Evolutionary conservation across 2,888 invertebrate species (phyloP).

Genomic region (Cephonodes hylas): DNA sequence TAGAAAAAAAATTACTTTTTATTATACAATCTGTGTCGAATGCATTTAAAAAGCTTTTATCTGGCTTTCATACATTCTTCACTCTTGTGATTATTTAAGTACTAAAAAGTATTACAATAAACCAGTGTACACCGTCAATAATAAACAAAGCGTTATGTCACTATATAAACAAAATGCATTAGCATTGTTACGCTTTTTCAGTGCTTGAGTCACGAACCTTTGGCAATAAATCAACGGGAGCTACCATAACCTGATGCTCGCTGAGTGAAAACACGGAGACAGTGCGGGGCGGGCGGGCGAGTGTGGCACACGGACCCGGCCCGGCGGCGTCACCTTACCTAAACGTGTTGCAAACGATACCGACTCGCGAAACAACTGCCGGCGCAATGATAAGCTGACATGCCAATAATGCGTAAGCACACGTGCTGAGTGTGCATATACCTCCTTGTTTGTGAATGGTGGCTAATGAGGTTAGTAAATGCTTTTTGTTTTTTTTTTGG

Average conservation of each 20-base stretch:
- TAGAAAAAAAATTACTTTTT: too few relatives aligned
- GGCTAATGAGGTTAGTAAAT: neutral
- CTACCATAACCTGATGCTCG: constrained; percentile 42
- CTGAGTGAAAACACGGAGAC: constrained; percentile 34
- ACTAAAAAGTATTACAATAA: too few relatives aligned
- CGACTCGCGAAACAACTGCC: constrained; percentile 34
- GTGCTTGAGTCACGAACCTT: constrained; percentile 52
- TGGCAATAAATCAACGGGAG: constrained; percentile 66
- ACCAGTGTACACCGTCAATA: too few relatives aligned
- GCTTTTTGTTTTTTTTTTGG: neutral
- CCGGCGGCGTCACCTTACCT: constrained; percentile 28
- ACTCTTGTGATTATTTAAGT: too few relatives aligned
- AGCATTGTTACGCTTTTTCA: constrained; percentile 56
- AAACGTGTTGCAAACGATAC: constrained; percentile 38
- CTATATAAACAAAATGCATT: constrained; percentile 55
- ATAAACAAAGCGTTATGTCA: constrained; percentile 43
- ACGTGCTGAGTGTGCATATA: neutral
- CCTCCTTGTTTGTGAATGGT: neutral
- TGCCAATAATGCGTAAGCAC: constrained; percentile 44
- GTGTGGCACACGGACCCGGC: constrained; percentile 39
- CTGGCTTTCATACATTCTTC: too few relatives aligned
- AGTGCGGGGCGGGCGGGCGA: constrained; percentile 67
- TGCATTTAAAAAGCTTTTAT: too few relatives aligned
- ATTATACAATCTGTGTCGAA: too few relatives aligned
- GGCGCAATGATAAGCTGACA: constrained; percentile 47